Evolutionary conservation across 2,797 vertebrate species (phyloP), one percentile per base, ranked within the genome.

Genomic region (Phylloscopus collybita): DNA sequence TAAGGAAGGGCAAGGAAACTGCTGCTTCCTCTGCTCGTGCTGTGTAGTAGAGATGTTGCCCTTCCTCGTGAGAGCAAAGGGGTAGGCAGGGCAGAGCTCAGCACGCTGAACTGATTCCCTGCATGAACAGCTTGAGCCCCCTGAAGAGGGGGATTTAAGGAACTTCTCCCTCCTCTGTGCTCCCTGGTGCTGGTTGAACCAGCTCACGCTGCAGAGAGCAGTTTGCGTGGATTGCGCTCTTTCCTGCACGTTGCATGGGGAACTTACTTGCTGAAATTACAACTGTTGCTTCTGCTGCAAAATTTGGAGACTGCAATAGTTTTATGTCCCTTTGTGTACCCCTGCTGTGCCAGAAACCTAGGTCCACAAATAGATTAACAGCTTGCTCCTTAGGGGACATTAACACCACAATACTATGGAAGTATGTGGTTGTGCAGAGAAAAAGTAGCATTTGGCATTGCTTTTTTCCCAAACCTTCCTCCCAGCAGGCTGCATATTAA

Each of bases 1-100:
- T 64, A 36, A 90, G 92, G 87, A 88, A 82, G 72, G 75, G 61
- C 81, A 83, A 66, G 72, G 91, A 95, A 93, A 90, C 89, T 92
- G 81, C 81, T 93, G 91, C 79, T 96, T 96, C 95, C 94, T 87
- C 65, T 91, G 65, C 69, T 85, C 65, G 22, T 1, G 2, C 73
- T 50, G 76, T 17, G 61, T 42, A 54, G 61, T 25, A 32, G 69
- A 65, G 72, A 44, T 61, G 82, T 53, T 87, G 85, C 65, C 29
- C 29, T 86, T 61, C 72, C 82, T 94, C 21, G 1, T 3, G 32
- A 64, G 42, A 73, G 60, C 45, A 49, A 87, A 66, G 51, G 11
- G 26, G 9, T 69, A 66, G 40, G 25, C 40, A 78, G 88, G 62
- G 70, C 45, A 94, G 82, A 67, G 29, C 92, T 80, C 62, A 42